Base-by-base conservation (phyloP, 2,888 invertebrate genomes). In the Hyposoter dolosus region DNA sequence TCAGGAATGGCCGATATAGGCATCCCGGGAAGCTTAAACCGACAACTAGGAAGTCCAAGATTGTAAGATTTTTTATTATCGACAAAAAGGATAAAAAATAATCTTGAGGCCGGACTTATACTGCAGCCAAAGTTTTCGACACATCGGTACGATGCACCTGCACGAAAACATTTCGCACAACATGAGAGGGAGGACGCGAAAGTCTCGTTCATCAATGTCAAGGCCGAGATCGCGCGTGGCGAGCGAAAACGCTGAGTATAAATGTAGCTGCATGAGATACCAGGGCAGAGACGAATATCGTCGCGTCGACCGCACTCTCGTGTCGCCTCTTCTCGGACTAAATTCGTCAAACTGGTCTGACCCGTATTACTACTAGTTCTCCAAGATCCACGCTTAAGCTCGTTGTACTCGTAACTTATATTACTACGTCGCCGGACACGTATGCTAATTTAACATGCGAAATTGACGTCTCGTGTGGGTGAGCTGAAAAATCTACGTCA, bases 151-250 rank as follows among this genome's bases (percentile, higher is more conserved):
- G 60, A 47, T 53, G 69, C 74, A 85, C 78, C 63, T 63, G 74
- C 50, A 32, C 45, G 50, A 68, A 74, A 82, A 45, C 82, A 66
- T 79, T 75, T 47, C 50, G 65, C 69, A 47, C 23, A 65, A 72
- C 28, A 76, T 28, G 28, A 71, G 66, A 69, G 60, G 65, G 56
- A 56, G 43, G 76, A 63, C 47, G 80, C 72, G 83, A 86, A 77
- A 86, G 83, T 86, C 83, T 83, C 85, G 80, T 86, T 77, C 80
- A 80, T 86, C 85, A 86, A 86, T 86, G 85, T 83, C 83, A 86
- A 86, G 85, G 85, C 71, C 83, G 76, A 45, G 43, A 56, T 50
- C 45, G 50, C 76, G 65, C 50, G 47, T 75, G 53, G 66, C 71
- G 53, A 75, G 47, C 53, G 65, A 82, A 82, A 81, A 81, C 66